Conservation (phyloP, 92 coral and sea anemone genomes). For the Umimayanthus chanpuru region DNA sequence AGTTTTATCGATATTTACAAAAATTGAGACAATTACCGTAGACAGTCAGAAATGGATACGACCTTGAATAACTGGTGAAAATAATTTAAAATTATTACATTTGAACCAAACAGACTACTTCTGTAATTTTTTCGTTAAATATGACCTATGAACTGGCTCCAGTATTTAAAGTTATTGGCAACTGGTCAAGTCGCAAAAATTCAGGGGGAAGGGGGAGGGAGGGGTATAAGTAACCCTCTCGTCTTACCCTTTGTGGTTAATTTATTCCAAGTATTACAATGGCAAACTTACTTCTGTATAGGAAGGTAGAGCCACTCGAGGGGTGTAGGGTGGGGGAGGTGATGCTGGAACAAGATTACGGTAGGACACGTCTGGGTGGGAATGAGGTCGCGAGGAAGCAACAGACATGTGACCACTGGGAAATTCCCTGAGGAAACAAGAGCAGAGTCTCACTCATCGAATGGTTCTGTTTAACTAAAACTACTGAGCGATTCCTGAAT, state of each 20-base stretch:
- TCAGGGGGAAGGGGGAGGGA: no score
- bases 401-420: conserved; percentile 69
- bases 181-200: no score
- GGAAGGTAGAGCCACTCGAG: conserved; percentile 37
- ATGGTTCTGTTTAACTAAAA: background rate
- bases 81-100: no score
- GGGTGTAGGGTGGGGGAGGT: conserved; percentile 71
- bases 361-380: conserved; percentile 35
- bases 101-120: no score
- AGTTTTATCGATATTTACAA: no score
- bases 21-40: no score
- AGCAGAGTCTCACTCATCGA: background rate
- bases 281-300: conserved; percentile 35
- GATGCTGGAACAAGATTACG: conserved; percentile 46
- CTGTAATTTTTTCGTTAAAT: no score
- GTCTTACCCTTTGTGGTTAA: background rate
- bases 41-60: no score
- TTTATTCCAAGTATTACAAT: background rate
- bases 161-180: no score
- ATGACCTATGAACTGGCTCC: no score
- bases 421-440: conserved; percentile 47
- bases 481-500: background rate
- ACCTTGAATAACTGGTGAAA: no score
- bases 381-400: conserved; percentile 49
- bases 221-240: background rate